phyloP scores from a whole-genome alignment of 1,140 invertebrate genomes.

The Mesaphorura yosii region DNA sequence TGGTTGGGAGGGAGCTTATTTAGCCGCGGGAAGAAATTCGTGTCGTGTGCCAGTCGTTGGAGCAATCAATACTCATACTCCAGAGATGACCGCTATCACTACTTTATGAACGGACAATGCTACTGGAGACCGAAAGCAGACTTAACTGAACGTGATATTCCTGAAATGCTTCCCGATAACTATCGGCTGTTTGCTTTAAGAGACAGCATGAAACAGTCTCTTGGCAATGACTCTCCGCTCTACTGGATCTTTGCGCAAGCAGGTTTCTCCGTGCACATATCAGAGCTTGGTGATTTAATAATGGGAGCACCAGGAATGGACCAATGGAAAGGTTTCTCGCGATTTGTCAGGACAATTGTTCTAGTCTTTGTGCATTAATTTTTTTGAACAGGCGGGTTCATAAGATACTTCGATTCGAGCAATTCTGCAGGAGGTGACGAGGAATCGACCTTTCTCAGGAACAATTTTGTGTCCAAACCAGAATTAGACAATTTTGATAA shows the following conservation, averaged over 20 bases:
- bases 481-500: not conserved
- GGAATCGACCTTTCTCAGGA: too few species aligned
- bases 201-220: not conserved
- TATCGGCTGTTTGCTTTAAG: constrained; percentile 3
- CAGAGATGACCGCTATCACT: constrained; percentile 7
- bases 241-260: constrained; percentile 26
- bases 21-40: constrained; percentile 5
- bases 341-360: not conserved
- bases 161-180: not conserved
- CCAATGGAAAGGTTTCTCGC: constrained; percentile 34
- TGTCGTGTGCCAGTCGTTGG: constrained; percentile 32
- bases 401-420: too few species aligned
- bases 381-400: too few species aligned
- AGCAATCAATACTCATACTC: constrained; percentile 22
- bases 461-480: not conserved
- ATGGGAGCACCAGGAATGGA: constrained; percentile 37
- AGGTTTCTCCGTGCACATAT: constrained; percentile 33
- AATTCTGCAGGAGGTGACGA: too few species aligned
- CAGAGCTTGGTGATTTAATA: constrained; percentile 28
- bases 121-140: constrained; percentile 23
- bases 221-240: not conserved
- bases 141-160: not conserved
- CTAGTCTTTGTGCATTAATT: constrained; percentile 1
- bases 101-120: constrained; percentile 33
- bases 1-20: constrained; percentile 28